phyloP scores from a whole-genome alignment of 2,113 vertebrate species.

The Hepsetus odoe region DNA sequence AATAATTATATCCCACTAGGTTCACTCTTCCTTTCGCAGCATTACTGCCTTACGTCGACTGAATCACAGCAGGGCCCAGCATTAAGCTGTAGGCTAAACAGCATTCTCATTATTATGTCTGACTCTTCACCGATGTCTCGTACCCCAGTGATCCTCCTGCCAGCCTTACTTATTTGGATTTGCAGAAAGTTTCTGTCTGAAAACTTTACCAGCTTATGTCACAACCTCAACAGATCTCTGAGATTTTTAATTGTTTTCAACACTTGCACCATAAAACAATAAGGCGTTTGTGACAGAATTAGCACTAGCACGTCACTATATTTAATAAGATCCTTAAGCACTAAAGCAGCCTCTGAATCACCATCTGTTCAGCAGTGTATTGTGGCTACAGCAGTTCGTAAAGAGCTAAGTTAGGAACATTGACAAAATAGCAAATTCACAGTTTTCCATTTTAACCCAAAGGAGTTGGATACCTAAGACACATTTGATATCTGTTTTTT shows the following conservation, averaged over 20 bases:
- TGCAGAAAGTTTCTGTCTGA: background rate
- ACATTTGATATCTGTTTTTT: too few relatives aligned
- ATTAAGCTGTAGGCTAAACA: background rate
- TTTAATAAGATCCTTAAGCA: background rate
- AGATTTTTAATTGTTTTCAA: background rate
- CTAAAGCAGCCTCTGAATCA: background rate
- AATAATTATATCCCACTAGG: background rate
- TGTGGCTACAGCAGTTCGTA: background rate
- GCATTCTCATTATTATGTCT: background rate
- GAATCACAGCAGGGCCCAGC: background rate
- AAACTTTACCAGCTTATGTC: background rate
- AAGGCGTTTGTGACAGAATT: background rate
- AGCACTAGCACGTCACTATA: background rate
- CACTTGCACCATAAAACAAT: background rate
- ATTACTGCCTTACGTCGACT: background rate
- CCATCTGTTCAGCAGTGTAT: background rate
- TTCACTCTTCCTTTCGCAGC: background rate
- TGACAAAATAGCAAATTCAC: too few relatives aligned
- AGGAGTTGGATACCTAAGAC: too few relatives aligned
- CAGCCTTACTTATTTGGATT: background rate
- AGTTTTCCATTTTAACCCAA: too few relatives aligned
- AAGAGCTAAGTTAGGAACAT: background rate
- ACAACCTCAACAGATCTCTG: background rate
- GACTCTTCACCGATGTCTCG: constrained; percentile 3
- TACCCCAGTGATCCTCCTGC: background rate